These are phyloP conservation scores for Gyrodactylus salaris DNA, from an alignment of 1,140 invertebrate genomes.

Conservation along the genomic window DNA sequence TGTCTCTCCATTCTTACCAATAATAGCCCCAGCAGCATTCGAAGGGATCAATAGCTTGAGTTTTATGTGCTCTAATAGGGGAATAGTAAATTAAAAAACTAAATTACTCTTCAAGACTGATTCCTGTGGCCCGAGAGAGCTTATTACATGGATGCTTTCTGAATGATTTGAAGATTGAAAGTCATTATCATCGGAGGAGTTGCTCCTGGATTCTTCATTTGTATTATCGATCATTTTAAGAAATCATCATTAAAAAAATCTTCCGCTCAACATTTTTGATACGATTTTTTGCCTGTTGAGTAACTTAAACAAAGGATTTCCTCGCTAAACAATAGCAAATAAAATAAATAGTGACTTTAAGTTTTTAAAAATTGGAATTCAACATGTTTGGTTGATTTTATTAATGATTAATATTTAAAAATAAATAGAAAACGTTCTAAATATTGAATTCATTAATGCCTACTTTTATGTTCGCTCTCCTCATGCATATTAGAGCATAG, in stretches of 20 bases:
- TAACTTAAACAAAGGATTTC: too few relatives aligned
- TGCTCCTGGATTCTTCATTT: neutral
- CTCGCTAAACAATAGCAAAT: neutral
- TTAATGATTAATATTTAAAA: too few relatives aligned
- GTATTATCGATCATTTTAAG: neutral
- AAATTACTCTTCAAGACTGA: neutral
- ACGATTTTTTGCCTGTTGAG: neutral
- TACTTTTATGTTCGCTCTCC: too few relatives aligned
- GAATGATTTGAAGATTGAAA: neutral
- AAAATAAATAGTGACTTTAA: neutral
- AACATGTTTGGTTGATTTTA: neutral
- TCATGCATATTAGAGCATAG: too few relatives aligned
- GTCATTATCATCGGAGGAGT: neutral
- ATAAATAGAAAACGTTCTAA: neutral
- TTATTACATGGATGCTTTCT: neutral
- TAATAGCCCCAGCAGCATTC: constrained; percentile 72
- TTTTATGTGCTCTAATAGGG: constrained; percentile 16
- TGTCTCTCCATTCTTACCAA: constrained; percentile 79
- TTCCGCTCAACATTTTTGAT: neutral
- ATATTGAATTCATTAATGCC: neutral
- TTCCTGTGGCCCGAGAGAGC: neutral
- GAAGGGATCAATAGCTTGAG: constrained; percentile 79
- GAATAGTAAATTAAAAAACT: neutral
- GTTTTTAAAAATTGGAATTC: neutral
- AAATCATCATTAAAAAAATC: neutral